A percentile compares a stretch with the other conserved stretches of the same genome.
Evolutionary conservation across 2,797 vertebrate genomes (phyloP).

Genomic region (Cyclopterus lumpus): DNA sequence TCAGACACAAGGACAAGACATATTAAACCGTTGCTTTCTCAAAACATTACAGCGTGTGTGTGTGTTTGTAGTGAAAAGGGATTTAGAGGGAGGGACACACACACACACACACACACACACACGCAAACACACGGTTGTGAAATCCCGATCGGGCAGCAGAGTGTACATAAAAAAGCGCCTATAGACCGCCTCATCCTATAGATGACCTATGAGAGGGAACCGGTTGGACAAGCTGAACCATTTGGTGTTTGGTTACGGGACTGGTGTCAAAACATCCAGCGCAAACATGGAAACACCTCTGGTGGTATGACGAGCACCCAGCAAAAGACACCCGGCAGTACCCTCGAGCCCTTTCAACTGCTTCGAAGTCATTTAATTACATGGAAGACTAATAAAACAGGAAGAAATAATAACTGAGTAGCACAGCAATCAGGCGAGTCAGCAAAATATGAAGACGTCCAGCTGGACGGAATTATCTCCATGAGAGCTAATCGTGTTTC

Average conservation of each 20-base stretch:
- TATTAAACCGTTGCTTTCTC: background rate
- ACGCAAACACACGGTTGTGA: background rate
- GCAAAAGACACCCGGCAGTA: background rate
- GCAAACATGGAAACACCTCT: constrained; percentile 10
- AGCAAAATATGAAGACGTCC: background rate
- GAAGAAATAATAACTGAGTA: background rate
- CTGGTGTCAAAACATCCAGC: constrained; percentile 9
- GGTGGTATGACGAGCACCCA: background rate
- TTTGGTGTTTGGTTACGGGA: constrained; percentile 21
- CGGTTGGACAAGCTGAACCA: constrained; percentile 25
- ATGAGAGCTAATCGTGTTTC: constrained; percentile 47
- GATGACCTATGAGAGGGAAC: constrained; percentile 26
- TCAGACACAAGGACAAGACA: background rate
- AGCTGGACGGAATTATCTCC: constrained; percentile 30
- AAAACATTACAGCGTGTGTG: background rate
- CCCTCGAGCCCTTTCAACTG: background rate
- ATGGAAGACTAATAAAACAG: background rate
- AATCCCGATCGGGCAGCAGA: constrained; percentile 4
- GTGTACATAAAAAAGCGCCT: background rate
- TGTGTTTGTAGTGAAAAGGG: background rate
- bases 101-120: no score
- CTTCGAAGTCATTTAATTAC: constrained; percentile 3
- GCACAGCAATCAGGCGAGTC: background rate
- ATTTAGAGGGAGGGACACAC: background rate
- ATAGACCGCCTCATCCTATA: constrained; percentile 15